Percentiles rank a stretch among this genome's conserved stretches.
Conservation (phyloP, 2,888 invertebrate species). For the Microplitis deprimator region DNA sequence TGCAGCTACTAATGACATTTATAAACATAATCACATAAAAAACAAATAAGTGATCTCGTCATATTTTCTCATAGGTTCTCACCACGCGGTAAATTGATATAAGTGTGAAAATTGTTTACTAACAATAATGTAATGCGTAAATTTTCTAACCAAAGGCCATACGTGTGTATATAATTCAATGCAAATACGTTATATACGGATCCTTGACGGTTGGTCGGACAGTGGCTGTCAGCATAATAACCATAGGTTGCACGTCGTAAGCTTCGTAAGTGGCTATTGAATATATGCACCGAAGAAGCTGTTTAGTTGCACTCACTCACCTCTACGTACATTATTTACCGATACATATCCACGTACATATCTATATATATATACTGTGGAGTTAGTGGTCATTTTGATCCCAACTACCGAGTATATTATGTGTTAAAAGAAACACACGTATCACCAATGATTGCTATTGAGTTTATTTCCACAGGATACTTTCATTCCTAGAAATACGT, state of each 20-base stretch:
- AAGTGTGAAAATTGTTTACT: slow-evolving; percentile 1
- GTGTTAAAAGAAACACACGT: not conserved
- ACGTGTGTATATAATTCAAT: slow-evolving; percentile 26
- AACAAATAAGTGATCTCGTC: not conserved
- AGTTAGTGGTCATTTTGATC: not conserved
- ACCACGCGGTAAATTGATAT: not conserved
- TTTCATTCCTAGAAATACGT: slow-evolving; percentile 1
- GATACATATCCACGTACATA: not conserved
- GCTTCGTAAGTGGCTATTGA: slow-evolving; percentile 32
- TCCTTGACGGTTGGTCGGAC: slow-evolving; percentile 30
- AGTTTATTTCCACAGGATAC: not conserved
- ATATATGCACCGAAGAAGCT: slow-evolving; percentile 22
- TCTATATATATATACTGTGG: not conserved
- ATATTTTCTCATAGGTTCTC: not conserved
- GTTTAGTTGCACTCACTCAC: slow-evolving; percentile 8
- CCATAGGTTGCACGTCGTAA: slow-evolving; percentile 33
- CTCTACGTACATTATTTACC: not conserved
- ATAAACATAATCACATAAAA: not conserved
- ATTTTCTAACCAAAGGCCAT: not conserved
- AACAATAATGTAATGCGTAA: not conserved
- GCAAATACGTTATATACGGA: slow-evolving; percentile 26
- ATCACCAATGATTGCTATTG: not conserved
- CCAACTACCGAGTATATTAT: not conserved
- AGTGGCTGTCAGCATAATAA: slow-evolving; percentile 31
- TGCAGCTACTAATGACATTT: not conserved